Evolutionary conservation across 2,797 vertebrate genomes (phyloP).

Genomic region (Etheostoma perlongum): DNA sequence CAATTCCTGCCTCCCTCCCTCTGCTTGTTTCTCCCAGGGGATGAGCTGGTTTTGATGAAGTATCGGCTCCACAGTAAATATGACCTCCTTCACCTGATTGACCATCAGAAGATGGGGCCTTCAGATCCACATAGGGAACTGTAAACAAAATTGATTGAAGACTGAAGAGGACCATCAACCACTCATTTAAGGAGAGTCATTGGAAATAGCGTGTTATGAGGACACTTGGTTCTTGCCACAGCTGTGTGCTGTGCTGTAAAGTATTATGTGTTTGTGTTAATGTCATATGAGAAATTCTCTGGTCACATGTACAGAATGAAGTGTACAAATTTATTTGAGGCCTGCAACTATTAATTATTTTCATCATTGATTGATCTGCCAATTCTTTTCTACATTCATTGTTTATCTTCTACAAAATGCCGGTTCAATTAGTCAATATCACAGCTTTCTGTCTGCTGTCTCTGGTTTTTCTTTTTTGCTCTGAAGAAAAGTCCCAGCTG

Average conservation of each 20-base stretch:
- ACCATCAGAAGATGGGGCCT: constrained; percentile 42
- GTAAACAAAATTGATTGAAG: constrained; percentile 18
- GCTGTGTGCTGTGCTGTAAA: constrained; percentile 55
- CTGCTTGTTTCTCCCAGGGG: constrained; percentile 26
- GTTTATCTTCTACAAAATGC: not conserved
- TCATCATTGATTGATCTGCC: not conserved
- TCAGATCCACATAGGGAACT: constrained; percentile 17
- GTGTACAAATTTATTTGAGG: not conserved
- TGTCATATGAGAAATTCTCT: not conserved
- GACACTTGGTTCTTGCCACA: constrained; percentile 4
- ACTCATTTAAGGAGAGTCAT: constrained; percentile 5
- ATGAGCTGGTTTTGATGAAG: constrained; percentile 5
- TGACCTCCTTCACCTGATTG: not conserved
- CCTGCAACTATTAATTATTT: not conserved
- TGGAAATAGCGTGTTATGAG: constrained; percentile 42
- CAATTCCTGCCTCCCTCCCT: not conserved
- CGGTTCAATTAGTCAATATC: not conserved
- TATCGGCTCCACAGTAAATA: no score
- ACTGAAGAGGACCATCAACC: not conserved
- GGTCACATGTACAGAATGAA: not conserved
- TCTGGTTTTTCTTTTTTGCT: not conserved
- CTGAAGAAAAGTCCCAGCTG: constrained; percentile 31
- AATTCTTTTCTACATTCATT: not conserved
- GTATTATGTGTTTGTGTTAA: constrained; percentile 16
- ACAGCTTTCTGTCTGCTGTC: not conserved